A percentile compares a stretch with the other conserved stretches of the same genome.
Evolutionary conservation across 2,888 invertebrate species (phyloP).

Genomic region (Eupeodes latifasciatus): DNA sequence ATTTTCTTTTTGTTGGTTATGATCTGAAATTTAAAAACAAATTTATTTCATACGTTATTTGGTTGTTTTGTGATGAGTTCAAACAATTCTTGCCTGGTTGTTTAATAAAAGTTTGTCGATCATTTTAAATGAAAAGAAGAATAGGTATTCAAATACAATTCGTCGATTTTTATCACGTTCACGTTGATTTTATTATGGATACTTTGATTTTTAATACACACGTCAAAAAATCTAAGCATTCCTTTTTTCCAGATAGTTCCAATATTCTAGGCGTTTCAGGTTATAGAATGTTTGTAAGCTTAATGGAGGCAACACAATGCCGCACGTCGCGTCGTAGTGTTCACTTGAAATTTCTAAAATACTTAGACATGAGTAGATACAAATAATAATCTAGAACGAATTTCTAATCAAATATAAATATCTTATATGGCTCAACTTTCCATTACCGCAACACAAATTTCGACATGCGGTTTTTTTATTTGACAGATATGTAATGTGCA

Average conservation of each 20-base stretch:
- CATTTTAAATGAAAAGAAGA: constrained; percentile 77
- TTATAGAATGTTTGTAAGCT: not conserved
- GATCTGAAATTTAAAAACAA: constrained; percentile 77
- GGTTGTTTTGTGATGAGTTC: not conserved
- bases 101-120: constrained; percentile 82
- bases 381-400: too few relatives aligned
- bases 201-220: not conserved
- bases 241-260: constrained; percentile 10
- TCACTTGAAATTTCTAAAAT: too few relatives aligned
- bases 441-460: too few relatives aligned
- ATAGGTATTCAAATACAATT: not conserved
- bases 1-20: constrained; percentile 81
- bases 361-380: too few relatives aligned
- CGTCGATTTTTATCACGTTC: not conserved
- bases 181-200: not conserved
- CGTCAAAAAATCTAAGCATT: constrained; percentile 62
- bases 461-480: too few relatives aligned
- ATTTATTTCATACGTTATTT: not conserved
- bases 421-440: too few relatives aligned
- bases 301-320: not conserved
- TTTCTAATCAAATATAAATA: too few relatives aligned
- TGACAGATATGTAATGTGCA: too few relatives aligned
- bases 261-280: not conserved
- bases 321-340: not conserved
- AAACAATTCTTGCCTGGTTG: constrained; percentile 80